phyloP scores from a whole-genome alignment of 2,888 invertebrate genomes.

The Oxyscelio sp. region DNA sequence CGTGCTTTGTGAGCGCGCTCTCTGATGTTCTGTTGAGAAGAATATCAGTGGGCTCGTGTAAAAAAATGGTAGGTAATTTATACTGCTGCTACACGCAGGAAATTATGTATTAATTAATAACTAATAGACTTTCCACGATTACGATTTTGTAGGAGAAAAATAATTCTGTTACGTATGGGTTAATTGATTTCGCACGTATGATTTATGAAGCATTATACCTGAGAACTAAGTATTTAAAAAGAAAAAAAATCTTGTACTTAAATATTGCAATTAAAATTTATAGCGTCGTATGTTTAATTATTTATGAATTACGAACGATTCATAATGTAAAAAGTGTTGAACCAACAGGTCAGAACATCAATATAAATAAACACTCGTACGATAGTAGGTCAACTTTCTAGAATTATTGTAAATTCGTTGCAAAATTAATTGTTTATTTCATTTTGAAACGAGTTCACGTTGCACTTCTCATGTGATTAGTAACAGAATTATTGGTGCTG shows the following conservation, averaged over 20 bases:
- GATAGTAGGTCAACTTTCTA: slow-evolving; percentile 56
- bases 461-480: not conserved
- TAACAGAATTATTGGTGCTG: too few relatives aligned
- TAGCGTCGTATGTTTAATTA: slow-evolving; percentile 17
- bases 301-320: too few relatives aligned
- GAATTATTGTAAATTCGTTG: slow-evolving; percentile 31
- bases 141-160: not conserved
- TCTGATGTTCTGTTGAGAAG: slow-evolving; percentile 28
- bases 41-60: slow-evolving; percentile 14
- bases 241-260: too few relatives aligned
- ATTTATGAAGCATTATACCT: too few relatives aligned
- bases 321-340: slow-evolving; percentile 12
- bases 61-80: slow-evolving; percentile 18
- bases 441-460: not conserved
- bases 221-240: too few relatives aligned
- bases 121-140: not conserved
- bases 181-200: too few relatives aligned
- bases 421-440: slow-evolving; percentile 26
- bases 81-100: not conserved
- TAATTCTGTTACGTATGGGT: not conserved
- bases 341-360: slow-evolving; percentile 16
- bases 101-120: slow-evolving; percentile 5
- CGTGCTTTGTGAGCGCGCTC: too few relatives aligned
- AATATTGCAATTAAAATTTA: slow-evolving; percentile 19
- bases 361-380: slow-evolving; percentile 26